Base-by-base conservation (phyloP, 2,888 invertebrate species). In the Lydus trimaculatus region DNA sequence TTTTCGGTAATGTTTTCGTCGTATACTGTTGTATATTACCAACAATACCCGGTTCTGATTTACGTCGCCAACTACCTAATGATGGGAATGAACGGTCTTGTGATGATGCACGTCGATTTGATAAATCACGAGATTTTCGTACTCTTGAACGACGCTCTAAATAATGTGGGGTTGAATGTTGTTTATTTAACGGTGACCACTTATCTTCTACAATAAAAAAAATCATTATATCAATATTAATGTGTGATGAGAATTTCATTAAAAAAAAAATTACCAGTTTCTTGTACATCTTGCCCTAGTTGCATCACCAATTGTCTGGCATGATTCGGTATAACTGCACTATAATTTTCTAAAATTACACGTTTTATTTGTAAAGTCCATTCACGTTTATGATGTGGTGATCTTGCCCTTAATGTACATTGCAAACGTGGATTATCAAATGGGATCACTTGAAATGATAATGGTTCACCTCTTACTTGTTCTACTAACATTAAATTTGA, bases 401-500 rank as follows among this genome's bases (percentile, higher is more conserved):
- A 94, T 61, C 93, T 87, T 15, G 96, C 95, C 87, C 95, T 92
- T 76, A 96, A 86, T 1, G 97, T 97, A 81, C 96, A 95, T 85
- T 97, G 97, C 67, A 93, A 89, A 68, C 95, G 90, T 70, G 97
- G 97, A 87, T 96, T 96, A 87, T 98, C 96, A 87, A 97, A 98
- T 58, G 98, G 97, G 81, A 98, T 94, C 77, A 98, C 95, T 87
- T 98, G 97, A 87, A 98, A 99, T 81, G 96, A 96, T 63, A 97
- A 90, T 48, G 97, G 95, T 79, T 98, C 97, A 23, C 96, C 96
- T 64, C 95, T 92, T 78, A 98, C 94, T 80, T 96, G 95, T 84
- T 98, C 98, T 77, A 98, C 96, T 71, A 98, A 86, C 97, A 98
- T 98, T 87, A 98, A 89, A 87, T 97, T 97, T 80, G 97, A 97